Evolutionary conservation across 2,888 invertebrate species (phyloP).

Genomic region (Sepiola atlantica): DNA sequence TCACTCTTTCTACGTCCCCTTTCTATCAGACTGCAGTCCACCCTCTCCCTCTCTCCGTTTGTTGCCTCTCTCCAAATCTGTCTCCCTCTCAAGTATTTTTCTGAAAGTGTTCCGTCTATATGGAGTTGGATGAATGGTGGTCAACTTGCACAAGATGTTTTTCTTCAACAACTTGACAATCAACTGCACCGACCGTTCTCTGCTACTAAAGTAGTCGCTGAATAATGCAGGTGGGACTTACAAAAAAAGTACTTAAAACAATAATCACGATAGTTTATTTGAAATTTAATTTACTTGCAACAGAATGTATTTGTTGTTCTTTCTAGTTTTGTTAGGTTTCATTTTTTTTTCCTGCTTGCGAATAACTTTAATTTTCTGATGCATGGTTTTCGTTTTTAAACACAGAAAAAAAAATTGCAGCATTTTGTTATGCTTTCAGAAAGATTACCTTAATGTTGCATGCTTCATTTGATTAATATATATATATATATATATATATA

Average conservation of each 20-base stretch:
- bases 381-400: not conserved
- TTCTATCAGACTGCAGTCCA: not conserved
- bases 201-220: conserved; percentile 21
- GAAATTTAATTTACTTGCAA: not conserved
- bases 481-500: too few species aligned
- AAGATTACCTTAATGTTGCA: not conserved
- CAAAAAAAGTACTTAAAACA: not conserved
- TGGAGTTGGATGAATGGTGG: not conserved
- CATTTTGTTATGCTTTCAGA: not conserved
- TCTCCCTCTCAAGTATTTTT: not conserved
- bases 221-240: not conserved
- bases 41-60: not conserved
- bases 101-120: not conserved
- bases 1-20: not conserved
- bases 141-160: not conserved
- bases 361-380: not conserved
- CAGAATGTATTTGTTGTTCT: not conserved
- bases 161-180: not conserved
- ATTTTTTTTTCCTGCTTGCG: not conserved
- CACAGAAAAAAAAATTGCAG: not conserved
- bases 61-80: not conserved
- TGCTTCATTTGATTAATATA: not conserved
- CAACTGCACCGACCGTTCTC: not conserved
- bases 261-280: not conserved
- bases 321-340: not conserved